Percentiles rank a stretch among this genome's conserved stretches.
Evolutionary conservation across 1,140 invertebrate species (phyloP).

Genomic region (Latrodectus geometricus): DNA sequence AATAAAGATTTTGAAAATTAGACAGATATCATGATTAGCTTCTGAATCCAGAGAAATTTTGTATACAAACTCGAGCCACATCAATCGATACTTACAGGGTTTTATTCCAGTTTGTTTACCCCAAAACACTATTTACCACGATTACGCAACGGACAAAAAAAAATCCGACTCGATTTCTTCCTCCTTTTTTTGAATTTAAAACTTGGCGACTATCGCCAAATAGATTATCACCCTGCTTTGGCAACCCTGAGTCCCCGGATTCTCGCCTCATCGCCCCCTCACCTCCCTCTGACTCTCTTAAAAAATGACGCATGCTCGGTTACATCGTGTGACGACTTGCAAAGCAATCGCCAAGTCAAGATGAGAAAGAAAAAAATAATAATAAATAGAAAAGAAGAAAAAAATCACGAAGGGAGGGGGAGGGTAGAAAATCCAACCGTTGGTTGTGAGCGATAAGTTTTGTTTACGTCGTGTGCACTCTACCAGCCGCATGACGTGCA

Average conservation of each 20-base stretch:
- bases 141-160: conserved; percentile 34
- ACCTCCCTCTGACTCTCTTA: not conserved
- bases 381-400: conserved; percentile 45
- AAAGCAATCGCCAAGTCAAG: conserved; percentile 32
- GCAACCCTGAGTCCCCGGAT: conserved; percentile 50
- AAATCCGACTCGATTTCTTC: not conserved
- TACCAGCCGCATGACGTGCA: conserved; percentile 32
- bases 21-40: not conserved
- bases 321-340: conserved; percentile 25
- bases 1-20: not conserved
- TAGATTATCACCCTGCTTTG: not conserved
- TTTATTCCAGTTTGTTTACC: conserved; percentile 29
- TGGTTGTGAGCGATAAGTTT: conserved; percentile 54
- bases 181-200: conserved; percentile 38
- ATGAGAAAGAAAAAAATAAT: conserved; percentile 32
- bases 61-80: conserved; percentile 13
- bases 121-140: not conserved
- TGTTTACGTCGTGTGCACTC: conserved; percentile 49
- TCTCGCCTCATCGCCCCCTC: conserved; percentile 21
- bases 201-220: not conserved
- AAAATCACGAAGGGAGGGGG: not conserved
- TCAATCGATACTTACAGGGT: conserved; percentile 9
- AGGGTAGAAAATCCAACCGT: conserved; percentile 24
- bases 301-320: conserved; percentile 44
- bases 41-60: not conserved